phyloP scores from a whole-genome alignment of 2,888 invertebrate genomes.

The Lasioglossum marginatum region DNA sequence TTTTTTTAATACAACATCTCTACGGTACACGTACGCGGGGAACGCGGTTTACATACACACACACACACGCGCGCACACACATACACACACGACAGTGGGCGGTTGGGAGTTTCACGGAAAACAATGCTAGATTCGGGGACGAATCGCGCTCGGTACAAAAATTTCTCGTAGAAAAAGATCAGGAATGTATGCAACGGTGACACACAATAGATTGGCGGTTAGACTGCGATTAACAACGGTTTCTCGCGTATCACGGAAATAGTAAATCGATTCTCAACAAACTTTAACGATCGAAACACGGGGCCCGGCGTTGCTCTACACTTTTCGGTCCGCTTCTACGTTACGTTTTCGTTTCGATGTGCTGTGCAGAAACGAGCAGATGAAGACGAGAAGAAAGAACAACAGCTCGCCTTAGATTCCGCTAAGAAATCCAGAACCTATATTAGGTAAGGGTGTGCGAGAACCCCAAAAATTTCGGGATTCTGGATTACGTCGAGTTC shows the following conservation, averaged over 20 bases:
- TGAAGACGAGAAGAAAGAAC: not conserved
- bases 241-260: conserved; percentile 37
- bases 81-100: conserved; percentile 15
- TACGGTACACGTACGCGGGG: conserved; percentile 39
- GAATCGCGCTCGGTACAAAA: conserved; percentile 56
- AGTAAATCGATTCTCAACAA: conserved; percentile 34
- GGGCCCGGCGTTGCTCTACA: not conserved
- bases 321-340: conserved; percentile 5
- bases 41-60: conserved; percentile 5
- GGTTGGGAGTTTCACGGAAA: conserved; percentile 28
- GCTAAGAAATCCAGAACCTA: not conserved
- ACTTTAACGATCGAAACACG: not conserved
- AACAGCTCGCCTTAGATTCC: not conserved
- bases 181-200: conserved; percentile 72
- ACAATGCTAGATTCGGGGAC: conserved; percentile 8
- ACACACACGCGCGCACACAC: not conserved
- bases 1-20: conserved; percentile 40
- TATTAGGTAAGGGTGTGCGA: not conserved
- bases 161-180: conserved; percentile 43
- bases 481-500: no score
- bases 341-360: not conserved
- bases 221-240: conserved; percentile 60
- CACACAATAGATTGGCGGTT: conserved; percentile 62
- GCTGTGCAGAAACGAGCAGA: not conserved
- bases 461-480: no score